A percentile compares a stretch with the other conserved stretches of the same genome.
Conservation (phyloP, 2,113 vertebrate species). For the Actenoides lindsayi region DNA sequence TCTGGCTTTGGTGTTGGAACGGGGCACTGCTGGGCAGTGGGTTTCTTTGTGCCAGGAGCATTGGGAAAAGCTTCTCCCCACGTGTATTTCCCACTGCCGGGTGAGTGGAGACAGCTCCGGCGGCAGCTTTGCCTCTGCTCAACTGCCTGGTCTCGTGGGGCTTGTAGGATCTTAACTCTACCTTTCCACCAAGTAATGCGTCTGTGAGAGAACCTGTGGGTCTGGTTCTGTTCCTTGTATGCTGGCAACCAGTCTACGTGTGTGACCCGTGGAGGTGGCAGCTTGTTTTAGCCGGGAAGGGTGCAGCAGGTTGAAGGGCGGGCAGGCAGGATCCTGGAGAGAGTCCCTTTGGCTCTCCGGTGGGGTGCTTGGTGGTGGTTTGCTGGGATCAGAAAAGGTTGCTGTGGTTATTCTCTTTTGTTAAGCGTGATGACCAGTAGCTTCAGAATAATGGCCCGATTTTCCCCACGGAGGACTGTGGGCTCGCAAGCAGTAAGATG, state of each 20-base stretch:
- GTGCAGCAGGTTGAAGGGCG: not conserved
- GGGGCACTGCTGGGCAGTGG: not conserved
- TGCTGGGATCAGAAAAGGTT: not conserved
- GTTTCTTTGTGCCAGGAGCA: not conserved
- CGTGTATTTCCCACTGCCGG: fast-evolving
- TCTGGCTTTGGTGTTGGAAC: not conserved
- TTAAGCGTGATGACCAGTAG: fast-evolving
- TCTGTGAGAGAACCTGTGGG: fast-evolving
- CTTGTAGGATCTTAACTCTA: not conserved
- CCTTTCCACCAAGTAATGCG: fast-evolving
- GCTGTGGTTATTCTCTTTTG: not conserved
- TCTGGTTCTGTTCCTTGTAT: not conserved
- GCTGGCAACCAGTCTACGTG: fast-evolving
- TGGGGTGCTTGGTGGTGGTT: not conserved
- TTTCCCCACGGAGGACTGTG: not conserved
- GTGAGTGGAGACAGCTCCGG: not conserved
- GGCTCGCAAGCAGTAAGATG: not conserved
- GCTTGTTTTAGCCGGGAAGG: not conserved
- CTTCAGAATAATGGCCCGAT: not conserved
- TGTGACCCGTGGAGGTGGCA: fast-evolving
- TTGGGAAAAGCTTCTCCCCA: not conserved
- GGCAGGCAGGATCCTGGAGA: not conserved
- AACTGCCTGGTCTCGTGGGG: fast-evolving
- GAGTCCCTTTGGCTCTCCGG: not conserved
- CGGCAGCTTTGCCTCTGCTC: not conserved